These are phyloP conservation scores for Oscheius sp. DNA, from an alignment of 1,140 invertebrate genomes.

Conservation along the genomic window DNA sequence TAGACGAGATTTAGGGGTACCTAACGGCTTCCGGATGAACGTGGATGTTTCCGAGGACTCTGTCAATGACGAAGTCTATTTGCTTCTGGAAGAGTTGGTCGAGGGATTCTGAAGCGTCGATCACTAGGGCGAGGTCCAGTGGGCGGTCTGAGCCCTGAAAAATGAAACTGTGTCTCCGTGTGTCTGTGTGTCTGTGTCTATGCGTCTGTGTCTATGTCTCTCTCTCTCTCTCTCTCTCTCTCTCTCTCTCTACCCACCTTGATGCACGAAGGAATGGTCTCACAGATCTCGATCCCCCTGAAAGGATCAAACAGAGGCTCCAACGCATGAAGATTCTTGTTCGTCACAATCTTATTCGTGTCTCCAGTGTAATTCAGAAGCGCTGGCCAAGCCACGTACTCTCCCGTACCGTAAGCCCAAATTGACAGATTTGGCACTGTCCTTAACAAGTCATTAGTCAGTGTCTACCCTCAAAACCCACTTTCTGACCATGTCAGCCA, in stretches of 20 bases:
- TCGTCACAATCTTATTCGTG: slow-evolving; percentile 54
- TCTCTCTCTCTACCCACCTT: not conserved
- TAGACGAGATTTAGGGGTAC: slow-evolving; percentile 16
- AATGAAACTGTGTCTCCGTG: slow-evolving; percentile 37
- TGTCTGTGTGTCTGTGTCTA: too few species aligned
- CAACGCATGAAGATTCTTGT: slow-evolving; percentile 54
- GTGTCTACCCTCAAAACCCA: not conserved
- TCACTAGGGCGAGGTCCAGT: slow-evolving; percentile 52
- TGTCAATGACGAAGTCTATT: slow-evolving; percentile 50
- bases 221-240: too few species aligned
- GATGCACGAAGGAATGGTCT: slow-evolving; percentile 42
- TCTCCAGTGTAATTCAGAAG: slow-evolving; percentile 56
- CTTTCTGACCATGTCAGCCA: slow-evolving; percentile 47
- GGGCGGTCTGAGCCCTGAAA: slow-evolving; percentile 56
- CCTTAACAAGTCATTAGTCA: slow-evolving; percentile 3
- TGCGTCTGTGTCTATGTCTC: too few species aligned
- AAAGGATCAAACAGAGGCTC: slow-evolving; percentile 54
- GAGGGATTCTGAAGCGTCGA: slow-evolving; percentile 59
- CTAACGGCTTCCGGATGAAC: slow-evolving; percentile 58
- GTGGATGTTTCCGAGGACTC: slow-evolving; percentile 56
- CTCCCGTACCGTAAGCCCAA: slow-evolving; percentile 60
- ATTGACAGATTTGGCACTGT: slow-evolving; percentile 53
- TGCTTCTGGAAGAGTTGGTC: slow-evolving; percentile 55
- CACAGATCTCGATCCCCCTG: slow-evolving; percentile 58
- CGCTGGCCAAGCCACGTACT: slow-evolving; percentile 59